Evolutionary conservation across 1,140 invertebrate species (phyloP).

Genomic region (Lerema accius): DNA sequence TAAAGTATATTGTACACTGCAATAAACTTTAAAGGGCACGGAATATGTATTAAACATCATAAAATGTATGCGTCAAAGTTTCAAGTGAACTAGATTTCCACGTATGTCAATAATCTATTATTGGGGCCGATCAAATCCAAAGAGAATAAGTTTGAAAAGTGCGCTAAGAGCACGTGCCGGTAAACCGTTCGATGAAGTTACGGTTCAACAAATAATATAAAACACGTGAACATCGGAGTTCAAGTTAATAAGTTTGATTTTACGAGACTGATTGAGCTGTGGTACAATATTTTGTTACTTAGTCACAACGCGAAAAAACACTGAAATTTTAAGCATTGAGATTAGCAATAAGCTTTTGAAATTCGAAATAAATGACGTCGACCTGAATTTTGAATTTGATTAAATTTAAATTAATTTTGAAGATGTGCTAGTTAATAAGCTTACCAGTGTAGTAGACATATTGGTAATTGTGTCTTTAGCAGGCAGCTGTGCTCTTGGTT

Average conservation of each 20-base stretch:
- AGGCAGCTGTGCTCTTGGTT: conserved; percentile 54
- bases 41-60: too few relatives aligned
- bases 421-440: conserved; percentile 31
- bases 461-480: conserved; percentile 41
- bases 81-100: neutral
- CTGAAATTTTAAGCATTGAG: too few relatives aligned
- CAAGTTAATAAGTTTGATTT: too few relatives aligned
- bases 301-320: too few relatives aligned
- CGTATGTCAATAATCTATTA: conserved; percentile 6
- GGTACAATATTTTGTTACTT: too few relatives aligned
- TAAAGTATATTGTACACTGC: neutral
- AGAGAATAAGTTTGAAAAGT: conserved; percentile 7
- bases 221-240: neutral
- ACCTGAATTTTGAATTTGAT: neutral
- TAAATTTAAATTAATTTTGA: conserved; percentile 1
- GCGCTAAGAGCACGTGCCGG: conserved; percentile 1
- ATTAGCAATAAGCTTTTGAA: too few relatives aligned
- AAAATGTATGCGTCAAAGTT: too few relatives aligned
- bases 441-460: conserved; percentile 56
- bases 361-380: conserved; percentile 4
- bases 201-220: conserved; percentile 11
- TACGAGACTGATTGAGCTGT: too few relatives aligned
- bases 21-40: too few relatives aligned
- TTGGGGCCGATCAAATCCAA: conserved; percentile 4
- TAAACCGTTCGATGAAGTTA: neutral